phyloP scores from a whole-genome alignment of 2,113 vertebrate genomes.

The Toxotes chatareus region DNA sequence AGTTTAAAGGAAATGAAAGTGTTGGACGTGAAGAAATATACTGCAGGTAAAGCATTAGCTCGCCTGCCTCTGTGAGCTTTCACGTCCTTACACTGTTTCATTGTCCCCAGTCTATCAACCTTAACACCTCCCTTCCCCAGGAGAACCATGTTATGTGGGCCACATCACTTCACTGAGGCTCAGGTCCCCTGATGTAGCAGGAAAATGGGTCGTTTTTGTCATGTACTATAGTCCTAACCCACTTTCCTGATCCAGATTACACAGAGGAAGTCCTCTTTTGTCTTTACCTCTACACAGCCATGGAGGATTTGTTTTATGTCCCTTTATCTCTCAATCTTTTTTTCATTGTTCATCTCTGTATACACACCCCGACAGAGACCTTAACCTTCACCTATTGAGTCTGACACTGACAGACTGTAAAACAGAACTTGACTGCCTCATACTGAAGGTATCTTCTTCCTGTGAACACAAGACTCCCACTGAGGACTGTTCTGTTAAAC shows the following conservation, averaged over 20 bases:
- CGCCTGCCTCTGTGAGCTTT: background rate
- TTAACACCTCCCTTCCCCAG: constrained; percentile 30
- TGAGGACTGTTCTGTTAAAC: constrained; percentile 59
- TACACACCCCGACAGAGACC: constrained; percentile 14
- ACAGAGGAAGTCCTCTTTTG: constrained; percentile 44
- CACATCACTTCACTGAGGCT: constrained; percentile 44
- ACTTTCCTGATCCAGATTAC: constrained; percentile 70
- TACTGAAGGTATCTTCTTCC: constrained; percentile 51
- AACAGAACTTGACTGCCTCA: constrained; percentile 34
- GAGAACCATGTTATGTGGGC: constrained; percentile 64
- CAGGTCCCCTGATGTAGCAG: constrained; percentile 59
- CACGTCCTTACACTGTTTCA: constrained; percentile 34
- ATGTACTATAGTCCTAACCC: constrained; percentile 57
- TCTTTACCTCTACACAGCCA: constrained; percentile 33
- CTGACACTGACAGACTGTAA: constrained; percentile 1
- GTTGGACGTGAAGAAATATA: background rate
- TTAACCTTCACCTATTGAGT: constrained; percentile 8
- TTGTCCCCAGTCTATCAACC: constrained; percentile 46
- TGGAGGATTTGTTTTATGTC: constrained; percentile 46
- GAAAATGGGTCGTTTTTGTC: constrained; percentile 53
- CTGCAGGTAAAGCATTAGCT: constrained; percentile 9
- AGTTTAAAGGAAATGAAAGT: constrained; percentile 3
- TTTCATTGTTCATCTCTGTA: constrained; percentile 22
- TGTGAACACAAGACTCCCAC: constrained; percentile 49
- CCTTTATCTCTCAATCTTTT: constrained; percentile 31